These are phyloP conservation scores for Acridotheres tristis DNA, from an alignment of 2,797 vertebrate genomes.

Conservation along the genomic window DNA sequence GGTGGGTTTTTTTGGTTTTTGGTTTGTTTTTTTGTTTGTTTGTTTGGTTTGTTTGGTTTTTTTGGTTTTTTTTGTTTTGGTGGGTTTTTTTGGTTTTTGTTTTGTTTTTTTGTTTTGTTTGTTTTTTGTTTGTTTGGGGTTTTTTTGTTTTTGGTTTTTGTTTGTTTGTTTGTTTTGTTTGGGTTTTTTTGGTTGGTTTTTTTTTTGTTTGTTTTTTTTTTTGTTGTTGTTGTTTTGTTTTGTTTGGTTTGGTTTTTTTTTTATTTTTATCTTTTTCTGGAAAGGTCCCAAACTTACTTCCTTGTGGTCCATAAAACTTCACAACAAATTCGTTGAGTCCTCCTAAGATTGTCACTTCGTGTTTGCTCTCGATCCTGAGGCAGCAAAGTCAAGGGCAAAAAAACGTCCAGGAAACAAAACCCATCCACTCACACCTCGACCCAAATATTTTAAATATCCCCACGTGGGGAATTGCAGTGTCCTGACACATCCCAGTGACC, in stretches of 20 bases:
- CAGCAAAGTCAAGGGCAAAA: conserved; percentile 80
- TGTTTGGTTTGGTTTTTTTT: too few relatives aligned
- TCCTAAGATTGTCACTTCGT: conserved; percentile 97
- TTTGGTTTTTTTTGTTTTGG: background rate
- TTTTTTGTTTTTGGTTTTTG: too few relatives aligned
- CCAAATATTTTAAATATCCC: background rate
- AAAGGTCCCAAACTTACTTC: conserved; percentile 86
- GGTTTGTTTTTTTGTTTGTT: too few relatives aligned
- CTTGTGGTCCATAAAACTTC: conserved; percentile 99
- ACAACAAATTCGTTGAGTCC: conserved; percentile 99
- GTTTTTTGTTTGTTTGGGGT: background rate
- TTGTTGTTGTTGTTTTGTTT: too few relatives aligned
- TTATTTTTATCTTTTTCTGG: too few relatives aligned
- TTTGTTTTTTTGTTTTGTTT: too few relatives aligned
- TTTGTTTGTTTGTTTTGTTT: too few relatives aligned
- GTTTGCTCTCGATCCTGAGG: conserved; percentile 95
- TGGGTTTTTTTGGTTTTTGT: too few relatives aligned
- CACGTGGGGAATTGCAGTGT: rapidly evolving
- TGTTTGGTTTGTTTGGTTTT: too few relatives aligned
- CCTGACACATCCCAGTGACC: background rate
- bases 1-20: too few relatives aligned
- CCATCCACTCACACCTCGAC: background rate
- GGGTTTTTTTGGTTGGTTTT: too few relatives aligned
- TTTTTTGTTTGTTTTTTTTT: too few relatives aligned
- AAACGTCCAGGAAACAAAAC: background rate